Base-by-base conservation (phyloP, 2,888 invertebrate species). In the Leptinotarsa peninsularis region DNA sequence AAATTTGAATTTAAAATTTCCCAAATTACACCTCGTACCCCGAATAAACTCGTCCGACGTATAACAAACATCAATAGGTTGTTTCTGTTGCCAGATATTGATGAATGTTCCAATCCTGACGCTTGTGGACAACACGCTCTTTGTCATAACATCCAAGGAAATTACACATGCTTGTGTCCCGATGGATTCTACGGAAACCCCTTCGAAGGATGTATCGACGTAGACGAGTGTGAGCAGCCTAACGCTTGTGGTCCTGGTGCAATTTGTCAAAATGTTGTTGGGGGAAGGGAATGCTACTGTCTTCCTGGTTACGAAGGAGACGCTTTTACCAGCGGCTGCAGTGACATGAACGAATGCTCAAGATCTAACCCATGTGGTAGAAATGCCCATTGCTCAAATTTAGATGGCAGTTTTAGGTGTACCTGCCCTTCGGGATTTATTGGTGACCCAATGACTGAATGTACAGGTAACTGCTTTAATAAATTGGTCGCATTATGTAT, bases 181-280 rank as follows among this genome's bases (percentile, higher is more conserved):
- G 91, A 93, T 80, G 97, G 97, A 80, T 97, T 92, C 88, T 91
- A 92, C 78, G 97, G 97, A 87, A 95, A 95, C 90, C 94, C 97
- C 18, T 94, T 91, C 87, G 91, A 92, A 85, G 93, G 92, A 43
- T 96, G 96, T 87, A 91, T 92, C 82, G 96, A 97, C 88, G 89
- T 96, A 79, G 93, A 97, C 88, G 97, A 97, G 89, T 97, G 97
- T 88, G 89, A 91, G 81, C 90, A 91, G 83, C 91, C 91, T 67
- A 89, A 90, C 79, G 92, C 93, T 71, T 98, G 98, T 88, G 96
- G 95, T 70, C 90, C 91, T 60, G 93, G 94, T 78, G 95, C 97
- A 23, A 88, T 92, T 73, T 97, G 97, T 89, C 91, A 92, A 72
- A 96, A 97, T 88, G 89, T 94, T 76, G 93, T 92, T 75, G 96